A percentile compares a stretch with the other conserved stretches of the same genome.
phyloP scores from a whole-genome alignment of 2,113 vertebrate genomes.

The Montifringilla adamsi region DNA sequence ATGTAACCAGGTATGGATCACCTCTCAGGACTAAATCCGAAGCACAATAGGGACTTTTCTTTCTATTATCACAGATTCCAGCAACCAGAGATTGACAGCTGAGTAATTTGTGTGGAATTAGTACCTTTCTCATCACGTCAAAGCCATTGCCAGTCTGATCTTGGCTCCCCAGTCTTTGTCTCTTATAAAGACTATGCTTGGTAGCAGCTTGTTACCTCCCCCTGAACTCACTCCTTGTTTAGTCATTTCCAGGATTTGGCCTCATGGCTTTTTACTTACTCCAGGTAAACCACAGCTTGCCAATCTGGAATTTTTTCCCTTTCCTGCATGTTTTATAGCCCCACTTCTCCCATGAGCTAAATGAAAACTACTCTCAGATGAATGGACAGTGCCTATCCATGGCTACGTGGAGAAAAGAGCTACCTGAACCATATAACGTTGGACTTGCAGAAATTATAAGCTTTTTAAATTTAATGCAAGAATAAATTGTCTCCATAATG shows the following conservation, averaged over 20 bases:
- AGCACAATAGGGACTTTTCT: not conserved
- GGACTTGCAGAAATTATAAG: not conserved
- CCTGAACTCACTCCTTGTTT: not conserved
- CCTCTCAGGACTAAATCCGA: not conserved
- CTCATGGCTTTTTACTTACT: not conserved
- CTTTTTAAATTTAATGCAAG: not conserved
- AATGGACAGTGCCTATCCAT: not conserved
- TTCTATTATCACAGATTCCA: not conserved
- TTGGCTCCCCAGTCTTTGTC: not conserved
- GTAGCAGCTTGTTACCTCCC: not conserved
- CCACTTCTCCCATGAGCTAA: not conserved
- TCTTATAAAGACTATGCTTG: accelerated
- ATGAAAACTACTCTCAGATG: not conserved
- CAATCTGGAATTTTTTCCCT: conserved; percentile 25
- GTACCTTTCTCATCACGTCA: not conserved
- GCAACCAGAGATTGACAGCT: not conserved
- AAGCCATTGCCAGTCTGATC: not conserved
- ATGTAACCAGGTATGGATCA: not conserved
- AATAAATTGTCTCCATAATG: not conserved
- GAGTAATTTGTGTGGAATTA: not conserved
- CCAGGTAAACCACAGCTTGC: not conserved
- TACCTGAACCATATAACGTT: accelerated
- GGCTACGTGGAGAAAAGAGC: not conserved
- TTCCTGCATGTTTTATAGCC: not conserved
- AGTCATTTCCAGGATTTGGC: not conserved